phyloP scores from a whole-genome alignment of 2,113 vertebrate species.

The Tragelaphus strepsiceros region DNA sequence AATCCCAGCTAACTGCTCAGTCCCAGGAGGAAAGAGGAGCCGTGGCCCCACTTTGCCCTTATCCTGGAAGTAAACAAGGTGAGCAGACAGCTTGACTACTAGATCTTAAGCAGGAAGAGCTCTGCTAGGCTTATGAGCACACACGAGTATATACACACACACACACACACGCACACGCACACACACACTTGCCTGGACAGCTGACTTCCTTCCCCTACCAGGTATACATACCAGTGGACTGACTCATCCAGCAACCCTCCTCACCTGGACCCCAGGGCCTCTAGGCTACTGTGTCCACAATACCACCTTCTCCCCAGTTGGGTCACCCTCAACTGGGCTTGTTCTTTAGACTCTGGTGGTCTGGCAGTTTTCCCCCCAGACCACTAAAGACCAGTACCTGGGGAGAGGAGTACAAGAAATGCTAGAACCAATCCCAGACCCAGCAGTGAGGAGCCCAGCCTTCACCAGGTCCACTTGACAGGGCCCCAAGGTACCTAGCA shows the following conservation, averaged over 20 bases:
- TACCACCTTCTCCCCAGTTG: not conserved
- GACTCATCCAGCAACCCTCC: slow-evolving; percentile 52
- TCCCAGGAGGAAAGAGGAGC: not conserved
- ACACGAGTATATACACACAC: not conserved
- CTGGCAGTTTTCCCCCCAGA: not conserved
- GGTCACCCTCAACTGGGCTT: not conserved
- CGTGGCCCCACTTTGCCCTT: not conserved
- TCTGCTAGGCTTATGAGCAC: not conserved
- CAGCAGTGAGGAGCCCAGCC: not conserved
- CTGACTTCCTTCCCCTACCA: slow-evolving; percentile 53
- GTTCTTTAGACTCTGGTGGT: not conserved
- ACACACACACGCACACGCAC: not conserved
- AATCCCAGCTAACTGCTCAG: not conserved
- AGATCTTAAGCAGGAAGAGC: not conserved
- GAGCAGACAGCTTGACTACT: not conserved
- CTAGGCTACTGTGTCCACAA: not conserved
- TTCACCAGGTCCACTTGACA: not conserved
- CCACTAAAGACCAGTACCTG: not conserved
- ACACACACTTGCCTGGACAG: slow-evolving; percentile 29
- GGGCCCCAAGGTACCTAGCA: not conserved
- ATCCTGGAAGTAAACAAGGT: slow-evolving; percentile 33
- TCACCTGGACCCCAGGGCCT: not conserved
- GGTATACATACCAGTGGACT: slow-evolving; percentile 38
- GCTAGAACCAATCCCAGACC: not conserved
- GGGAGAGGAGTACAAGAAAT: not conserved